Evolutionary conservation across 2,797 vertebrate species (phyloP).

Genomic region (Synanceia verrucosa): DNA sequence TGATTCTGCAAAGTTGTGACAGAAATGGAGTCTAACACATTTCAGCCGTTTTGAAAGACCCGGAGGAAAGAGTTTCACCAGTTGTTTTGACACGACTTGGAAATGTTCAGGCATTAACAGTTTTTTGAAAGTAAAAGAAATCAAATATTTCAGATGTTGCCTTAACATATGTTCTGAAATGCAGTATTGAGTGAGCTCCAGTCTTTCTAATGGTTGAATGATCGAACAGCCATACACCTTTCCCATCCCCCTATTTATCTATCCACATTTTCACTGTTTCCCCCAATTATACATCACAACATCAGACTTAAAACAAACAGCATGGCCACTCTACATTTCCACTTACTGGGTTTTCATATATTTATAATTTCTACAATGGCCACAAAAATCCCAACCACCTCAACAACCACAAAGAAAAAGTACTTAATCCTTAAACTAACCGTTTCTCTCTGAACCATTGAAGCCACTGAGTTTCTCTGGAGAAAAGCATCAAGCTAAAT

Average conservation of each 20-base stretch:
- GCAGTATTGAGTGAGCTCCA: too few relatives aligned
- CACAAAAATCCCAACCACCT: background rate
- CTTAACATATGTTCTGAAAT: too few relatives aligned
- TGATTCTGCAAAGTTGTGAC: background rate
- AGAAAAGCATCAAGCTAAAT: background rate
- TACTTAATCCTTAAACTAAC: background rate
- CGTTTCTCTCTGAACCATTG: background rate
- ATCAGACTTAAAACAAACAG: background rate
- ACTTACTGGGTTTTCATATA: background rate
- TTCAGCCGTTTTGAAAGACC: background rate
- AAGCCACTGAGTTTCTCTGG: background rate
- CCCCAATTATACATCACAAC: background rate
- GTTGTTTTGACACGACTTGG: background rate
- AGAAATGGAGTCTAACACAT: background rate
- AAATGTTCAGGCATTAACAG: too few relatives aligned
- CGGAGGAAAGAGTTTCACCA: background rate
- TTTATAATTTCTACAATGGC: background rate
- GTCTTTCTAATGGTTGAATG: background rate
- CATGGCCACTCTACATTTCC: background rate
- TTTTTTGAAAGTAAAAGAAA: too few relatives aligned
- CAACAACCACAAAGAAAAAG: background rate
- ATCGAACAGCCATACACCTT: background rate
- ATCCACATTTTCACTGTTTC: background rate
- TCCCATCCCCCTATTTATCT: background rate
- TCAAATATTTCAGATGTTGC: too few relatives aligned